Percentiles rank a stretch among this genome's conserved stretches.
Conservation (phyloP, 2,888 invertebrate genomes). For the Drosophila dives region DNA sequence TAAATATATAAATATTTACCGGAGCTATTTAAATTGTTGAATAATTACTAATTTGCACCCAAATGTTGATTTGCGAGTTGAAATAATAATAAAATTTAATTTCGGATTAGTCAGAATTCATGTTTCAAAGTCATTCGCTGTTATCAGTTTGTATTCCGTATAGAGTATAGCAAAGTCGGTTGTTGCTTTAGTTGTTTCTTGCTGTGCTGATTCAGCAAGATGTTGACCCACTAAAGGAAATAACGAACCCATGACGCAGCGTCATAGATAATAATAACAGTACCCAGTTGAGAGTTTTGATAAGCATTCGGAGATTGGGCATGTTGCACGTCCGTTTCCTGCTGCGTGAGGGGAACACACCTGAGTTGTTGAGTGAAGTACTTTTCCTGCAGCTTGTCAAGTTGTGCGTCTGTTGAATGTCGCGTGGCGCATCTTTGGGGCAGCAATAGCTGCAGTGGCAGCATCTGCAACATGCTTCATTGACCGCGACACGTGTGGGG, state of each 20-base stretch:
- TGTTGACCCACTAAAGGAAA: constrained; percentile 57
- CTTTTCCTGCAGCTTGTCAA: constrained; percentile 13
- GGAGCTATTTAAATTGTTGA: not conserved
- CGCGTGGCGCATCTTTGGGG: constrained; percentile 39
- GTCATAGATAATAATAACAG: constrained; percentile 16
- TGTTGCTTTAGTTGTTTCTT: not conserved
- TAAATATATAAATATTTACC: not conserved
- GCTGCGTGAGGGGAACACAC: constrained; percentile 11
- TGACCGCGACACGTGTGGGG: constrained; percentile 69
- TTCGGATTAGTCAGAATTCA: not conserved
- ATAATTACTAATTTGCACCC: not conserved
- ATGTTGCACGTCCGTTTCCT: constrained; percentile 36
- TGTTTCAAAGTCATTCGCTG: not conserved
- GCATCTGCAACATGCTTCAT: constrained; percentile 50
- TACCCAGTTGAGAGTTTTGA: constrained; percentile 25
- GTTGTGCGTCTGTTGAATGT: constrained; percentile 4
- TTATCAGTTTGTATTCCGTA: not conserved
- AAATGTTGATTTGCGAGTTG: not conserved
- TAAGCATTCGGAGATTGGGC: constrained; percentile 36
- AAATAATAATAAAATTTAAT: not conserved
- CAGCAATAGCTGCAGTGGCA: constrained; percentile 13
- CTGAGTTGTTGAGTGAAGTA: constrained; percentile 4
- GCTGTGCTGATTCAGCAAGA: constrained; percentile 34
- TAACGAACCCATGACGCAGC: constrained; percentile 48
- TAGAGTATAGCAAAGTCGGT: not conserved